Conservation (phyloP, 2,797 vertebrate genomes). For the Chelon labrosus region DNA sequence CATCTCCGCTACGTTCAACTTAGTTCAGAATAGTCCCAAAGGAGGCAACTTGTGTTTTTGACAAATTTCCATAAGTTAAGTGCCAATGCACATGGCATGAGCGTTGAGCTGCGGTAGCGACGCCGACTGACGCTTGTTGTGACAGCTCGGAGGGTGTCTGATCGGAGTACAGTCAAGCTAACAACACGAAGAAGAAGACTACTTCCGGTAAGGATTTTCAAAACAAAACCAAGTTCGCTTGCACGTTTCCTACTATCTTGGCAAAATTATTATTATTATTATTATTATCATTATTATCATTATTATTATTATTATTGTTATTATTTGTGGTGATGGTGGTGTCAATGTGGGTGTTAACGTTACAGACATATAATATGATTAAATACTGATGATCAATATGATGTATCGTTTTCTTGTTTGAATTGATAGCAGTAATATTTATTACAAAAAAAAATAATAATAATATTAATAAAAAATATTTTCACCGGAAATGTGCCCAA, state of each 20-base stretch:
- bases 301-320: neutral
- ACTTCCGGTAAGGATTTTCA: slow-evolving; percentile 24
- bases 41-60: neutral
- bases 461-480: neutral
- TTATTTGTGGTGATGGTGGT: neutral
- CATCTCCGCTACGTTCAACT: neutral
- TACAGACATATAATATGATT: neutral
- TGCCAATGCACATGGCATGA: neutral
- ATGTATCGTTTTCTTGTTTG: neutral
- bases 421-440: neutral
- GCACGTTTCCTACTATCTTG: too few species aligned
- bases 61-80: neutral
- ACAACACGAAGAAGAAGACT: rapidly evolving
- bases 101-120: neutral
- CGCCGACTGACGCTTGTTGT: slow-evolving; percentile 3
- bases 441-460: too few species aligned
- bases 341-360: neutral
- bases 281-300: neutral
- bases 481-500: neutral
- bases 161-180: slow-evolving; percentile 26
- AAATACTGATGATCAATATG: too few species aligned
- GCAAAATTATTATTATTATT: neutral
- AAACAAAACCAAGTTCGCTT: slow-evolving; percentile 38
- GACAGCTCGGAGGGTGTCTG: slow-evolving; percentile 29
- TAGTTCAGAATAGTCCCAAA: neutral